Base-by-base conservation (phyloP, 2,797 vertebrate species). In the Pteropus rufus region DNA sequence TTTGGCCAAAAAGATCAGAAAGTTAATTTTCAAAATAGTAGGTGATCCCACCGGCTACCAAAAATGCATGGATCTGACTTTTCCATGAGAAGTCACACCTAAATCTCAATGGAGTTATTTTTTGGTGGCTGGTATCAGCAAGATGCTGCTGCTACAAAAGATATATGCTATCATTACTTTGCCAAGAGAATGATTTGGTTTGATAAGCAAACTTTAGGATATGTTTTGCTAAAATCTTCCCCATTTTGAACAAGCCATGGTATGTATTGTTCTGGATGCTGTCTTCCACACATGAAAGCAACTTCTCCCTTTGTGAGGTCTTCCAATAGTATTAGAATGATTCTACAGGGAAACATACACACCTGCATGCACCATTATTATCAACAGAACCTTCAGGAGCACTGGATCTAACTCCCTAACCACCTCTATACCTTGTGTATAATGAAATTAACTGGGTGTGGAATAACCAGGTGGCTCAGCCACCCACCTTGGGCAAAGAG, bases 11-110 rank as follows among this genome's bases (percentile, higher is more conserved):
- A 94, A 76, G 52, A 84, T 62, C 69, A 92, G 72, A 88, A 76
- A 87, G 49, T 75, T 62, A 64, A 79, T 92, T 96, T 93, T 60
- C 56, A 85, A 85, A 95, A 95, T 21, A 67, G 34, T 5, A 72
- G 80, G 65, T 81, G 41, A 83, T 14, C 14, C 75, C 67, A 91
- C 41, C 60, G 60, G 69, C 73, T 64, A 44, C 8, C 44, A 81
- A 82, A 75, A 58, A 4, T n/a, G 2, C 10, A 26, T 2, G 11
- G 54, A 24, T 81, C 84, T 60, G 15, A n/a, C 14, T 65, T 87
- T 67, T 70, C 79, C 77, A 73, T 1, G 10, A 79, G 19, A 77
- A 23, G 31, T 36, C 93, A 91, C 10, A 77, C 15, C 26, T 41
- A 11, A 23, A 0, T 62, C 36, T 72, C 39, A 34, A 62, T 5